phyloP scores from a whole-genome alignment of 1,140 invertebrate genomes.

The Anadara kagoshimensis region DNA sequence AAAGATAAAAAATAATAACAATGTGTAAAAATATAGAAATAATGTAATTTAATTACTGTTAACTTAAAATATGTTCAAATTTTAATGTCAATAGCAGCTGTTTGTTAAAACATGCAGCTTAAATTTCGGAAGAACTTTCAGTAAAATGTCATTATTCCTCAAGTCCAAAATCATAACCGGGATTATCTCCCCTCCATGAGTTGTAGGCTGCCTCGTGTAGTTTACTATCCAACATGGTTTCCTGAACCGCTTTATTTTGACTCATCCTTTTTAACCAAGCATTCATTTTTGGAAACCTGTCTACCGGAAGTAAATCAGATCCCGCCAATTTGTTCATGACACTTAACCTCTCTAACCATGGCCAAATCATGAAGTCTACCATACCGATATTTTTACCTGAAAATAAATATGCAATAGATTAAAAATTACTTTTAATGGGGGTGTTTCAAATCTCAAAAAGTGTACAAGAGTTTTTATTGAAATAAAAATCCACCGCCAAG shows the following conservation, averaged over 20 bases:
- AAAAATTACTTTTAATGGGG: constrained; percentile 16
- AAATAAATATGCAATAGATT: constrained; percentile 36
- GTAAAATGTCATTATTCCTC: neutral
- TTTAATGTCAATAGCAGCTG: too few species aligned
- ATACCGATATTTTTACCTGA: constrained; percentile 42
- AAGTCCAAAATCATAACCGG: constrained; percentile 49
- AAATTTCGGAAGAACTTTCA: too few species aligned
- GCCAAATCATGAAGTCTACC: constrained; percentile 59
- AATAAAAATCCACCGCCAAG: too few species aligned
- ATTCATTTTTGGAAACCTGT: constrained; percentile 46
- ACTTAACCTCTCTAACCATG: constrained; percentile 54
- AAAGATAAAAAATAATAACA: too few species aligned
- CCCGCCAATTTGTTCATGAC: constrained; percentile 15
- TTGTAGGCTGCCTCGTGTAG: constrained; percentile 34
- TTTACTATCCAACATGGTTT: constrained; percentile 33
- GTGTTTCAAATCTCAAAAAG: neutral
- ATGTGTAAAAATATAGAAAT: too few species aligned
- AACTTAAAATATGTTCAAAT: too few species aligned
- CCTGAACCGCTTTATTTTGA: constrained; percentile 48
- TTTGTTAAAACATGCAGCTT: too few species aligned
- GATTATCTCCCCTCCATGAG: constrained; percentile 29
- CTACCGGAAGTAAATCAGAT: constrained; percentile 23
- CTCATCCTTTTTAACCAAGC: constrained; percentile 52
- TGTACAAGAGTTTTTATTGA: neutral
- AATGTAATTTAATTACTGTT: too few species aligned